These are phyloP conservation scores for Eristalinus aeneus DNA, from an alignment of 2,888 invertebrate species.

Conservation along the genomic window DNA sequence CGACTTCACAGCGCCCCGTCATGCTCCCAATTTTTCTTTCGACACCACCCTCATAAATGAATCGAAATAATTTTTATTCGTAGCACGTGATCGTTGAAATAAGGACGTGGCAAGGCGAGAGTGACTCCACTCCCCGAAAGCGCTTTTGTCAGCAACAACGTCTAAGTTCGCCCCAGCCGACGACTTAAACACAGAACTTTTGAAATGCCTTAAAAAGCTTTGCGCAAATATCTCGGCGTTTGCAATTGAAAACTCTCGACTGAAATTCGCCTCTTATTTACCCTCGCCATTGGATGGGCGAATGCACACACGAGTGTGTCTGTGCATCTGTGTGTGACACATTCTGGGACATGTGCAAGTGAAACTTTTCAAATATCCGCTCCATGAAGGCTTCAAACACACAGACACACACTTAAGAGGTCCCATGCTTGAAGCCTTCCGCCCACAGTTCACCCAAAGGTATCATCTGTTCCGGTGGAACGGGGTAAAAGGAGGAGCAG, in stretches of 20 bases:
- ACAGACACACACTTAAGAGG: slow-evolving; percentile 48
- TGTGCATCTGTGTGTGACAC: slow-evolving; percentile 14
- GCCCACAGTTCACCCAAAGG: neutral
- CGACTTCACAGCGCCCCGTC: slow-evolving; percentile 14
- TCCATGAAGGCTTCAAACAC: slow-evolving; percentile 45
- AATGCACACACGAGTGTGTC: neutral
- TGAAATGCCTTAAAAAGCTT: neutral
- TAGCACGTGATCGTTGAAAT: slow-evolving; percentile 63
- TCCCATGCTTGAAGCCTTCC: slow-evolving; percentile 44
- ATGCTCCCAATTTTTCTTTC: slow-evolving; percentile 38
- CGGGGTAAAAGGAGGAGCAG: neutral
- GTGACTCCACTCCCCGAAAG: neutral
- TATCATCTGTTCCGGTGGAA: slow-evolving; percentile 25
- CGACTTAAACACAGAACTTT: neutral
- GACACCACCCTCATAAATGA: slow-evolving; percentile 42
- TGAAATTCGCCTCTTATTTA: neutral
- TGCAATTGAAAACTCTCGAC: neutral
- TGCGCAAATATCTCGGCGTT: neutral
- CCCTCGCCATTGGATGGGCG: neutral
- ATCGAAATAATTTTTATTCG: slow-evolving; percentile 71
- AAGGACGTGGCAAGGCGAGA: slow-evolving; percentile 39
- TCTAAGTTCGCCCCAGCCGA: neutral
- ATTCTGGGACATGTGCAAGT: slow-evolving; percentile 41
- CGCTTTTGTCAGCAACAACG: neutral
- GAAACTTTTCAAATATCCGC: slow-evolving; percentile 71